Evolutionary conservation across 2,888 invertebrate genomes (phyloP), one percentile per base, ranked within the genome.

Genomic region (Sicus ferrugineus): DNA sequence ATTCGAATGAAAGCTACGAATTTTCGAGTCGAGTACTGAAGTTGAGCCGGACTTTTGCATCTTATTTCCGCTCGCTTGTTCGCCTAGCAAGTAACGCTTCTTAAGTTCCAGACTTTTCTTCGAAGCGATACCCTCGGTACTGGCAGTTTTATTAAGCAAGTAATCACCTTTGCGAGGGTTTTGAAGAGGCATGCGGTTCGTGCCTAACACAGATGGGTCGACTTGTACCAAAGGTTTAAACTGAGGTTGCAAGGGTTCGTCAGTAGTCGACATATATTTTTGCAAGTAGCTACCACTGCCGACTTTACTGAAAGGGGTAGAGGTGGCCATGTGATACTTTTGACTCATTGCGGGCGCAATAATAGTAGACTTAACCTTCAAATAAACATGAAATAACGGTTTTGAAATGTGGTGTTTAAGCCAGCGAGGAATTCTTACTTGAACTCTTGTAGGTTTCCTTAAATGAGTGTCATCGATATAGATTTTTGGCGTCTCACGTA

Each of bases 71-170:
- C 88, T 83, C 5, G 88, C 89, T 0, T 89, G 87, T 74, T 91
- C 92, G 0, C 94, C 94, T 14, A 95, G 87, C 21, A 95, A 86
- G 84, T 95, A 96, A 72, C 91, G 90, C 79, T 94, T 92, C 81
- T 95, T 95, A 56, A 95, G 88, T 85, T 95, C 95, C 65, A 95
- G 86, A 21, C 95, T 94, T 69, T 93, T 90, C 84, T 94, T 94
- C 19, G 94, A 93, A 14, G 95, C 95, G 68, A 95, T 91, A 23
- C 94, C 94, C 78, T 94, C 94, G 1, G 94, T 94, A 74, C 94
- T 94, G 73, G 93, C 92, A 0, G 94, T 93, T 78, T 94, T 89
- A 80, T 92, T 93, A 52, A 95, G 88, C 52, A 93, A 88, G 81
- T 93, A 93, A 74, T 93, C 92, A n/a, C 91, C 91, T 16, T 88